phyloP scores from a whole-genome alignment of 2,797 vertebrate genomes.

The Sebastes elongatus region DNA sequence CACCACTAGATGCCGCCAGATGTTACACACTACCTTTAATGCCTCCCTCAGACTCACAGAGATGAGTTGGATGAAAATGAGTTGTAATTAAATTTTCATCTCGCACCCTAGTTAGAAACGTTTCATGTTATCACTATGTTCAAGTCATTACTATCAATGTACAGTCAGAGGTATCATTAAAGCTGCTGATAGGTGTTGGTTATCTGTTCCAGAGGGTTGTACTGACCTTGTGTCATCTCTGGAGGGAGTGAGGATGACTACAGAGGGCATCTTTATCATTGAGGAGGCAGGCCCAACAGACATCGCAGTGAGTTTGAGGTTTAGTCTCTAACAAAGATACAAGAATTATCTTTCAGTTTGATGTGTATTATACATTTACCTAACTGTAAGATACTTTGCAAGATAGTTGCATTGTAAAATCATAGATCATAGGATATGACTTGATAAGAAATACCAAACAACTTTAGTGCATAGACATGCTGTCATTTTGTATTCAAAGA shows the following conservation, averaged over 20 bases:
- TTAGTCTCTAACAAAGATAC: too few species aligned
- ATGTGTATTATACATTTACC: not conserved
- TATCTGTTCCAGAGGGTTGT: conserved; percentile 83
- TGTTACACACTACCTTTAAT: too few species aligned
- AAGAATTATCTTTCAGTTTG: not conserved
- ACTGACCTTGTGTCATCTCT: conserved; percentile 69
- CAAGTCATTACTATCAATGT: not conserved
- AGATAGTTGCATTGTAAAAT: not conserved
- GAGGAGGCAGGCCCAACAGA: conserved; percentile 69
- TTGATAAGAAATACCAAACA: not conserved
- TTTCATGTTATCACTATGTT: not conserved
- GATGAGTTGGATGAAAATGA: not conserved
- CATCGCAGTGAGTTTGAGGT: conserved; percentile 59
- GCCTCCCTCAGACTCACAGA: not conserved
- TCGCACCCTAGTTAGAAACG: not conserved
- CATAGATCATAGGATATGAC: not conserved
- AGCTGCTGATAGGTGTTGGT: not conserved
- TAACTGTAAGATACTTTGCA: not conserved
- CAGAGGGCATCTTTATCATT: conserved; percentile 83
- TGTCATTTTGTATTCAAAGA: not conserved
- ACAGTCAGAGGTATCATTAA: not conserved
- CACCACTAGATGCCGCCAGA: too few species aligned
- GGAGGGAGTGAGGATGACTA: conserved; percentile 74
- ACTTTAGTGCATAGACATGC: not conserved
- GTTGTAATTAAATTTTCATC: not conserved